Conservation (phyloP, 1,140 invertebrate genomes). For the Homarus americanus region DNA sequence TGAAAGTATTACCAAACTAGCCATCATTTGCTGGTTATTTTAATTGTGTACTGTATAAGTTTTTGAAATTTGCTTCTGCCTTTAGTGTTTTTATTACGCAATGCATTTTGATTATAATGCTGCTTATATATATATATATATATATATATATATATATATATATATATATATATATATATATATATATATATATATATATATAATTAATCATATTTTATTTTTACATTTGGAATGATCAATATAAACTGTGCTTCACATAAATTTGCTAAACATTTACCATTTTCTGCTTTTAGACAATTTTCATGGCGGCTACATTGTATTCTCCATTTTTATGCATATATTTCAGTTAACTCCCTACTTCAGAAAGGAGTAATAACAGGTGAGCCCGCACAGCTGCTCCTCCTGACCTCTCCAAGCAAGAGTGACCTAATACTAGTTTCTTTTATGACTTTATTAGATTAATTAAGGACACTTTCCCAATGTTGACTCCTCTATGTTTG, state of each 20-base stretch:
- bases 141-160: slow-evolving; percentile 39
- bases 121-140: background rate
- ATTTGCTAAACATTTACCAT: background rate
- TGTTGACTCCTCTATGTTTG: no score
- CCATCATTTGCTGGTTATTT: no score
- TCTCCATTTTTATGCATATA: slow-evolving; percentile 66
- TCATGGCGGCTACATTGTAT: slow-evolving; percentile 54
- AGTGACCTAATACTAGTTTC: no score
- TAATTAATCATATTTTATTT: slow-evolving; percentile 1
- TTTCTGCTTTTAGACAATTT: background rate
- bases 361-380: slow-evolving; percentile 71
- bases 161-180: slow-evolving; percentile 47
- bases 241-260: slow-evolving; percentile 2
- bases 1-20: no score
- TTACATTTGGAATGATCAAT: slow-evolving; percentile 14
- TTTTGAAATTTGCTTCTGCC: no score
- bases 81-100: no score
- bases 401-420: background rate
- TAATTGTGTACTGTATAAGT: no score
- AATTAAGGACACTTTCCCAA: no score
- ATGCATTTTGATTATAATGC: no score
- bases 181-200: slow-evolving; percentile 35
- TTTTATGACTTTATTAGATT: no score
- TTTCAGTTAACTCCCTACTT: slow-evolving; percentile 72
- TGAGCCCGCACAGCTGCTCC: slow-evolving; percentile 35